Conservation (phyloP, 1,140 invertebrate genomes). For the Acromyrmex heyeri region DNA sequence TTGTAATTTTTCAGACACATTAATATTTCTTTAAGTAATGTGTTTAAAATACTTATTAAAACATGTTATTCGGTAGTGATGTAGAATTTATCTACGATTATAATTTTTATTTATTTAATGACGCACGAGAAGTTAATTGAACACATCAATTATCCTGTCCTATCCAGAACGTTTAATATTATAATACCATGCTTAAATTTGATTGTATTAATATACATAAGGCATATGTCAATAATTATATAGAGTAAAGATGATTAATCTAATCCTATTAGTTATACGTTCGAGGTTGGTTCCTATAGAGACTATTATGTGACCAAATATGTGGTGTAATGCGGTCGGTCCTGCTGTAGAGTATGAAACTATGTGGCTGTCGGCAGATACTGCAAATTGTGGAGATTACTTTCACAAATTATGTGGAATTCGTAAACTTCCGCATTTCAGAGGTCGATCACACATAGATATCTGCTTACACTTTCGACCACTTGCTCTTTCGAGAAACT, state of each 20-base stretch:
- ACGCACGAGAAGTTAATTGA: conserved; percentile 8
- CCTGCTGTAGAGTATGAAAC: conserved; percentile 47
- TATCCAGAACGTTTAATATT: conserved; percentile 1
- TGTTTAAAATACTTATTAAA: background rate
- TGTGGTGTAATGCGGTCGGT: conserved; percentile 50
- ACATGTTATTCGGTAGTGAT: background rate
- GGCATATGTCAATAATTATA: conserved; percentile 11
- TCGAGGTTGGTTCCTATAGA: conserved; percentile 13
- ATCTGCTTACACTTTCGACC: conserved; percentile 38
- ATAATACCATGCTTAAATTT: background rate
- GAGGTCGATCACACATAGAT: conserved; percentile 49
- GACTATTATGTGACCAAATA: conserved; percentile 56
- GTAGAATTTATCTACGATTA: background rate
- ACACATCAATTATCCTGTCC: conserved; percentile 6
- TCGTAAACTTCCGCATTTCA: conserved; percentile 51
- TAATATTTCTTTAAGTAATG: background rate
- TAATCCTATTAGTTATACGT: conserved; percentile 50
- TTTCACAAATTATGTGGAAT: conserved; percentile 63
- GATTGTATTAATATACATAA: conserved; percentile 21
- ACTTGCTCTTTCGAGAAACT: conserved; percentile 20
- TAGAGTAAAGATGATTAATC: conserved; percentile 21
- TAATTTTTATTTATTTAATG: conserved; percentile 10
- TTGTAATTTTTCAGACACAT: background rate
- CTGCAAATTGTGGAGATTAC: conserved; percentile 59
- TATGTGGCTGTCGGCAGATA: conserved; percentile 51